Base-by-base conservation (phyloP, 1,140 invertebrate genomes). In the Drosophila obscura region DNA sequence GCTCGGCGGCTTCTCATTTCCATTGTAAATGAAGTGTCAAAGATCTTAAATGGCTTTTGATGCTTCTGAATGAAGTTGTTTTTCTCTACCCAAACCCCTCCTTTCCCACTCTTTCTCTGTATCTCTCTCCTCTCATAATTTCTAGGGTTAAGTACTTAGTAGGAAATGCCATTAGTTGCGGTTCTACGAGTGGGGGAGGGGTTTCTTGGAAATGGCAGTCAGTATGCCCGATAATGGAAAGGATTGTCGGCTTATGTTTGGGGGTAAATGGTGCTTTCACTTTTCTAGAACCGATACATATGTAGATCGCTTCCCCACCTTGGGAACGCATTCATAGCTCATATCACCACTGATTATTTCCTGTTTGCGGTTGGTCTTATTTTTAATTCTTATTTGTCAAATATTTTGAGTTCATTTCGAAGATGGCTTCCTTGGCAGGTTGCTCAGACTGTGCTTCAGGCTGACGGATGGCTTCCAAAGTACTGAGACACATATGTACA, bases 21-120 rank as follows among this genome's bases (percentile, higher is more conserved):
- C 83, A 83, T 89, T 88, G 78, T 89, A 88, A 88, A 89, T 88
- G 83, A 88, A 88, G 83, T 88, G 83, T 88, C 83, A 88, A 88
- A 88, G 83, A 88, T 76, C 88, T 84, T 89, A 89, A 88, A 88
- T 88, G 77, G 83, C 79, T 88, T 89, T 88, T 88, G 76, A 89
- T 89, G 83, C 79, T 83, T 77, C 83, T 83, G 83, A 88, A 87
- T 88, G 83, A 82, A 87, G 79, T 76, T 69, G 83, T 87, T 79
- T 76, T 87, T 87, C 66, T 15, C 64, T 63, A 63, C 53, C 52
- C 48, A 51, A 50, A 48, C 69, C 62, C 71, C 53, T 52, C 26
- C 67, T 53, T 53, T 61, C 62, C 52, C 56, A 51, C 52, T 58
- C 62, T 39, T 51, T 48, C 26, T 49, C 24, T 24, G 9, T 53